Conservation (phyloP, 2,113 vertebrate genomes). For the Loxodonta africana region DNA sequence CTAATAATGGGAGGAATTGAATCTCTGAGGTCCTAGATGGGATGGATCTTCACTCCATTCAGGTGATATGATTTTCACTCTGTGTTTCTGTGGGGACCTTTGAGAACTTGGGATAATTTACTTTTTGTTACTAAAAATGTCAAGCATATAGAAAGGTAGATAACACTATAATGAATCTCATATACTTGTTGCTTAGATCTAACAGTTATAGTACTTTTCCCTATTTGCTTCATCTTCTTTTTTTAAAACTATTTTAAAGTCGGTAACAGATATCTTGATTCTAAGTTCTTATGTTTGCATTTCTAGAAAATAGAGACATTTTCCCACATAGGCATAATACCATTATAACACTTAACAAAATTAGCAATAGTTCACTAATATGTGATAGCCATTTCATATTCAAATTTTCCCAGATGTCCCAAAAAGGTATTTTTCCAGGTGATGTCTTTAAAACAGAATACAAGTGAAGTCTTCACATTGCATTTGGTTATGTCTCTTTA, state of each 20-base stretch:
- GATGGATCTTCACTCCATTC: neutral
- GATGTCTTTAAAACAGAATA: neutral
- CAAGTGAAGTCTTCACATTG: neutral
- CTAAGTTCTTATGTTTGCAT: constrained; percentile 7
- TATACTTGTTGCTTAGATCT: neutral
- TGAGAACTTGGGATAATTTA: neutral
- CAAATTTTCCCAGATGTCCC: neutral
- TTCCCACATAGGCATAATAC: neutral
- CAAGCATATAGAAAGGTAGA: constrained; percentile 20
- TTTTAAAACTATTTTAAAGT: neutral
- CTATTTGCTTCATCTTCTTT: constrained; percentile 16
- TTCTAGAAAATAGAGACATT: constrained; percentile 48
- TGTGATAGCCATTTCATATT: neutral
- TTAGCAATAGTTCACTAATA: neutral
- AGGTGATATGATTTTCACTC: neutral
- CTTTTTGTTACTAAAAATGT: constrained; percentile 14
- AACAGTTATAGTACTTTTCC: neutral
- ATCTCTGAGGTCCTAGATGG: neutral
- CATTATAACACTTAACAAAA: neutral
- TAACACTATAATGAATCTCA: neutral
- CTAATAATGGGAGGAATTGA: neutral
- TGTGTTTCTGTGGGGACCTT: neutral
- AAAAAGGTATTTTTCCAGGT: neutral
- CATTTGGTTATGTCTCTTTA: neutral
- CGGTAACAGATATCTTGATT: neutral